A percentile compares a stretch with the other conserved stretches of the same genome.
Evolutionary conservation across 2,113 vertebrate species (phyloP).

Genomic region (Archocentrus centrarchus): DNA sequence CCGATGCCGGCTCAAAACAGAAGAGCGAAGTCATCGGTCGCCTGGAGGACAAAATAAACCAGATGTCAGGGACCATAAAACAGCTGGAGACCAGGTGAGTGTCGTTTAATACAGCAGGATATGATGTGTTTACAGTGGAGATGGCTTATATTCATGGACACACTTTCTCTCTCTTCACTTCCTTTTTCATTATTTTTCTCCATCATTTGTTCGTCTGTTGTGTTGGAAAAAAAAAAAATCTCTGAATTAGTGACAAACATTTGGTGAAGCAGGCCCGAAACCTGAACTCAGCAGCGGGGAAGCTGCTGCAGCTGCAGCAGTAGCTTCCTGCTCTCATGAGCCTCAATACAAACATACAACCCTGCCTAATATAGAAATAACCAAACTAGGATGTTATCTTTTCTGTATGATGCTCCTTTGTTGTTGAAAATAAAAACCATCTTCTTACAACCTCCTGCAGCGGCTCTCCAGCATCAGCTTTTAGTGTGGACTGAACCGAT

Average conservation of each 20-base stretch:
- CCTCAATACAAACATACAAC: slow-evolving; percentile 33
- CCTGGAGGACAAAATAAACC: slow-evolving; percentile 96
- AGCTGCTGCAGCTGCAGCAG: slow-evolving; percentile 92
- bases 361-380: slow-evolving; percentile 64
- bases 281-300: slow-evolving; percentile 92
- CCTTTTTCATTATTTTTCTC: slow-evolving; percentile 37
- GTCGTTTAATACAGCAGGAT: neutral
- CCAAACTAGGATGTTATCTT: slow-evolving; percentile 71
- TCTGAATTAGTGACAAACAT: slow-evolving; percentile 90
- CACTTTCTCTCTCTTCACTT: slow-evolving; percentile 49
- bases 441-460: slow-evolving; percentile 50
- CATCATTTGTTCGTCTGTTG: slow-evolving; percentile 3
- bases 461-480: slow-evolving; percentile 68
- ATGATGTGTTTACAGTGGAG: neutral
- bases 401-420: slow-evolving; percentile 70
- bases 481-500: slow-evolving; percentile 60
- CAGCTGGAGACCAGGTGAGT: slow-evolving; percentile 95
- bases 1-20: slow-evolving; percentile 91
- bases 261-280: slow-evolving; percentile 98
- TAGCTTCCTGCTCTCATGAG: slow-evolving; percentile 59
- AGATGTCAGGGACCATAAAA: slow-evolving; percentile 96
- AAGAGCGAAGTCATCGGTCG: slow-evolving; percentile 92
- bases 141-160: neutral
- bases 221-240: neutral
- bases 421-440: slow-evolving; percentile 57